Percentiles rank a stretch among this genome's conserved stretches.
phyloP scores from a whole-genome alignment of 2,113 vertebrate species.

The Hiodon alosoides region DNA sequence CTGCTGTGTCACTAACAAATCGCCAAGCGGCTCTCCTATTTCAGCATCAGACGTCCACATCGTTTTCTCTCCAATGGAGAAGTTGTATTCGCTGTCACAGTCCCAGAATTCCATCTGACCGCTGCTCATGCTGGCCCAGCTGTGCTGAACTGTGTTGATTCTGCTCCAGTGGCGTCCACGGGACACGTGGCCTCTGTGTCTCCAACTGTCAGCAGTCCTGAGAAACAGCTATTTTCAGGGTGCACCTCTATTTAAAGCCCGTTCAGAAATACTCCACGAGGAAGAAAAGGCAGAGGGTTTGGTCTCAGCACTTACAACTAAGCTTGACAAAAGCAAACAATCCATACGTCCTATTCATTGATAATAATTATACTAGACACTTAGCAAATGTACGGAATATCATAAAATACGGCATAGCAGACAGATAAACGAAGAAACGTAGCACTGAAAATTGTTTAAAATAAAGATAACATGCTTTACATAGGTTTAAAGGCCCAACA shows the following conservation, averaged over 20 bases:
- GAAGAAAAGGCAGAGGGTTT: not conserved
- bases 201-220: conserved; percentile 11
- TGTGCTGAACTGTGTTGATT: not conserved
- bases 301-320: not conserved
- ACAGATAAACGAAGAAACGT: not conserved
- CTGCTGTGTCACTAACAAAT: not conserved
- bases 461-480: too few relatives aligned
- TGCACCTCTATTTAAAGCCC: conserved; percentile 34
- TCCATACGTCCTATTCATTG: not conserved
- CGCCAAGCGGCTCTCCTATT: not conserved
- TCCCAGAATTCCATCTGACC: too few relatives aligned
- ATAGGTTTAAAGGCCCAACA: too few relatives aligned
- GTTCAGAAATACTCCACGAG: conserved; percentile 22
- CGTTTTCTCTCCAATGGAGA: not conserved
- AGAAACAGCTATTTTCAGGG: conserved; percentile 27
- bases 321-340: not conserved
- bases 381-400: not conserved
- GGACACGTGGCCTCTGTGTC: conserved; percentile 1
- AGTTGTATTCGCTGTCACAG: not conserved
- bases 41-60: not conserved
- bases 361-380: not conserved
- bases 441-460: not conserved
- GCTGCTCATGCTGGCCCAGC: not conserved
- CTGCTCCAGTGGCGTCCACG: not conserved
- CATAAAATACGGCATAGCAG: not conserved